phyloP scores from a whole-genome alignment of 2,797 vertebrate species.

The Lepilemur septentrionalis region DNA sequence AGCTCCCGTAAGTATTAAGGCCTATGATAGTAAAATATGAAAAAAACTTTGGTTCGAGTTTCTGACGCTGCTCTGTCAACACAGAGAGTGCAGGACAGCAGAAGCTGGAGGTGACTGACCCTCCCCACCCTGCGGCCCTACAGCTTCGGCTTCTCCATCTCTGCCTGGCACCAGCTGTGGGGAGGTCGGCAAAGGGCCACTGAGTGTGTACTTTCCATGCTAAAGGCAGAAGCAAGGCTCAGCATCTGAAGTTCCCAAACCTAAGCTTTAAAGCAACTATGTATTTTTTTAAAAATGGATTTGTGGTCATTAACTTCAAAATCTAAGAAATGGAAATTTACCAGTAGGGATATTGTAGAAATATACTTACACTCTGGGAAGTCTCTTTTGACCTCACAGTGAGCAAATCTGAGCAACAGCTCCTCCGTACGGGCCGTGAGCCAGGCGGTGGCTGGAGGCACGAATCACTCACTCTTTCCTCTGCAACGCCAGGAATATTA shows the following conservation, averaged over 20 bases:
- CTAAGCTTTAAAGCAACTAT: neutral
- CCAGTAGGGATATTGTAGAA: too few relatives aligned
- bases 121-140: neutral
- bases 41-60: neutral
- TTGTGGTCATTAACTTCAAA: neutral
- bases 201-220: neutral
- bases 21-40: neutral
- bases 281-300: neutral
- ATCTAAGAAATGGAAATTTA: neutral
- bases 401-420: too few relatives aligned
- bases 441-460: too few relatives aligned
- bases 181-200: too few relatives aligned
- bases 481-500: neutral
- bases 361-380: neutral
- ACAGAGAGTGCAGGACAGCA: neutral
- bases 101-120: fast-evolving
- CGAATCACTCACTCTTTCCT: neutral
- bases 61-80: neutral
- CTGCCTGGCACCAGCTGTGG: neutral
- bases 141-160: neutral
- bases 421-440: fast-evolving
- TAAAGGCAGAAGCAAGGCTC: neutral
- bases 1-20: neutral
- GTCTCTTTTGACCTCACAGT: neutral
- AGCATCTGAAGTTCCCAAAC: neutral